Percentiles rank a stretch among this genome's conserved stretches.
phyloP scores from a whole-genome alignment of 2,113 vertebrate genomes.

The Dasyornis broadbenti region DNA sequence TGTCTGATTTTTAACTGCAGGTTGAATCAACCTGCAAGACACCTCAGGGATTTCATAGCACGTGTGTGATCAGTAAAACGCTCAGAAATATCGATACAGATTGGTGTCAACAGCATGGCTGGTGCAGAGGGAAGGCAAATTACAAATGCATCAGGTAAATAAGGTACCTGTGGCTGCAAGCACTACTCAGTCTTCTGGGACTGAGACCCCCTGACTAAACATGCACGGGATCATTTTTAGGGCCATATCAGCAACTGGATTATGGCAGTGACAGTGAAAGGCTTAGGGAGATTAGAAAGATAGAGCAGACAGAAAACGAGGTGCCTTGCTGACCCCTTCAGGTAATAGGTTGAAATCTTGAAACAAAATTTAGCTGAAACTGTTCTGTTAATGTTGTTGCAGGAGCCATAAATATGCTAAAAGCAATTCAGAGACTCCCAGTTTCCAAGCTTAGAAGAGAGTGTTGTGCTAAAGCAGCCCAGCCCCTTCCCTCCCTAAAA shows the following conservation, averaged over 20 bases:
- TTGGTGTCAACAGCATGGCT: neutral
- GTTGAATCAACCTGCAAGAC: neutral
- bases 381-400: neutral
- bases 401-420: neutral
- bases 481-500: neutral
- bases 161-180: neutral
- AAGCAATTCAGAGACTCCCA: neutral
- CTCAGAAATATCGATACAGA: neutral
- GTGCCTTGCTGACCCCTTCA: slow-evolving; percentile 50
- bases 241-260: neutral
- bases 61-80: neutral
- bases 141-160: neutral
- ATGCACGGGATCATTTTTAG: neutral
- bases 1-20: neutral
- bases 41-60: neutral
- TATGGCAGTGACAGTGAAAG: neutral
- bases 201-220: neutral
- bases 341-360: neutral
- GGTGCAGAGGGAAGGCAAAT: neutral
- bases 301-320: neutral
- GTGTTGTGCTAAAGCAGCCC: neutral
- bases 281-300: neutral
- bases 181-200: neutral
- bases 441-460: neutral
- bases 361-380: neutral